phyloP scores from a whole-genome alignment of 2,797 vertebrate genomes.

The Tamandua tetradactyla region DNA sequence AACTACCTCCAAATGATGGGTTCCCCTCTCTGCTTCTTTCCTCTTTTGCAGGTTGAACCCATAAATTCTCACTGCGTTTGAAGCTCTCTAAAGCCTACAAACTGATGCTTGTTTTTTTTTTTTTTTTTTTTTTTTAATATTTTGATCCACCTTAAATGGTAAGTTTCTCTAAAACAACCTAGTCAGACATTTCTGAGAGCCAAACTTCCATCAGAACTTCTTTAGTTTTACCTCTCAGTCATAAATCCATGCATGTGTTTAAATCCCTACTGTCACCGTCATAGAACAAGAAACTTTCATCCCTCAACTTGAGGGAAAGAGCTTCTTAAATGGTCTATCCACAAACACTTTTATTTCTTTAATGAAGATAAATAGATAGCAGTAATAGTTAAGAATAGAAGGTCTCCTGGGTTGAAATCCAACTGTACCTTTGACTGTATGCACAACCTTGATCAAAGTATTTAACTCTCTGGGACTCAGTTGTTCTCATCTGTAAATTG shows the following conservation, averaged over 20 bases:
- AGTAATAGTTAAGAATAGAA: neutral
- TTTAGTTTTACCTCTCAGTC: neutral
- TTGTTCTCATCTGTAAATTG: neutral
- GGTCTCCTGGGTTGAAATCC: neutral
- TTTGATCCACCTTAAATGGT: too few relatives aligned
- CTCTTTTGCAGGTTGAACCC: neutral
- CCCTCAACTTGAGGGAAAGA: neutral
- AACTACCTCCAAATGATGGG: neutral
- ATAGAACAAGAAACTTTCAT: neutral
- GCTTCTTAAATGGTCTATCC: neutral
- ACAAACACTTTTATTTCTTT: neutral
- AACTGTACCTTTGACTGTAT: too few relatives aligned
- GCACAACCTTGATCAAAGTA: rapidly evolving
- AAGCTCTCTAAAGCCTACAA: neutral
- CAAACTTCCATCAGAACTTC: neutral
- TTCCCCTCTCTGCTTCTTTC: neutral
- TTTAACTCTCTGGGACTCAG: neutral
- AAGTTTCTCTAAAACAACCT: neutral
- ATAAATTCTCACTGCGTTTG: neutral
- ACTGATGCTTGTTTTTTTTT: neutral
- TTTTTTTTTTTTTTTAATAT: too few relatives aligned
- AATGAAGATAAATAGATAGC: neutral
- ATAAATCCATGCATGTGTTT: neutral
- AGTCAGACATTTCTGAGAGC: neutral
- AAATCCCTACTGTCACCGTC: neutral